Evolutionary conservation across 2,113 vertebrate species (phyloP), one percentile per base, ranked within the genome.

Genomic region (Ceyx melanurus): DNA sequence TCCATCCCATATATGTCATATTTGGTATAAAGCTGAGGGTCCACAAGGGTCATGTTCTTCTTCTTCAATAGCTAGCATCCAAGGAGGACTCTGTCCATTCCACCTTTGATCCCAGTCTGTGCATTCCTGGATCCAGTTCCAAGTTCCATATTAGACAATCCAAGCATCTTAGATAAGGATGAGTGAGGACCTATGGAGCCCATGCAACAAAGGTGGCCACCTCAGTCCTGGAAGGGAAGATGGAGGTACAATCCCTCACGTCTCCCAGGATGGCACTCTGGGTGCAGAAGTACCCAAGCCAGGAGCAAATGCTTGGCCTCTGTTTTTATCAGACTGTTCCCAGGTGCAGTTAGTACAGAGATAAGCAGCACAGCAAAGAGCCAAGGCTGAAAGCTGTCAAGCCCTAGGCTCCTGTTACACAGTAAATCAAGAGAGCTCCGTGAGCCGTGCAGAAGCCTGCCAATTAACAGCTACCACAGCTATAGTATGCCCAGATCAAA

Each of bases 321-420:
- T 93, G 72, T 64, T 90, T 90, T 90, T 95, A 93, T 96, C 87
- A 88, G 68, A 83, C 48, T 9, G 33, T 56, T 93, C 37, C 89
- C 83, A 90, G 91, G 58, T 54, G 0, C 35, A 45, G 64, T 6
- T 1, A 92, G 65, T 54, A 28, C 22, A 48, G 60, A 92, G 86
- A 95, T 93, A 95, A 92, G 46, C 0, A 0, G 21, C 29, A 35
- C 35, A 65, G 60, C 54, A 86, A 73, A 51, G n/a, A 43, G 40
- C n/a, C 28, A 58, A 40, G 76, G 45, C 76, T 65, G 64, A 88
- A 94, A 88, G 76, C 64, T 45, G 71, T 42, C 2, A 3, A 92
- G 72, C 76, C 54, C 4, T 3, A 35, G 89, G 64, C 72, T 93
- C 67, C 67, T 71, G 13, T 68, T 79, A 61, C 31, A 42, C 1